Evolutionary conservation across 1,140 invertebrate genomes (phyloP).

Genomic region (Papilio polyxenes): DNA sequence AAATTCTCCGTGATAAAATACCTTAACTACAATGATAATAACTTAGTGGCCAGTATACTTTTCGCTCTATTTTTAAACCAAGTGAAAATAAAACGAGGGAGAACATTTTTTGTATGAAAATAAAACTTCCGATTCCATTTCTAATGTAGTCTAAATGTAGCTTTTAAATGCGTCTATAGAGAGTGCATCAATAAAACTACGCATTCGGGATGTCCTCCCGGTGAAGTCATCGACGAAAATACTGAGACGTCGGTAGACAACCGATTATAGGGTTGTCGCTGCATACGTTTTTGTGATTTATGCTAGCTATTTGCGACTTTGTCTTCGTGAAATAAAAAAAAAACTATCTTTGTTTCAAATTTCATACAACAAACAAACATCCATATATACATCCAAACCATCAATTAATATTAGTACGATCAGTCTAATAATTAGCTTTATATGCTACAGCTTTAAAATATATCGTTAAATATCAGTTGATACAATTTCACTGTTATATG

Average conservation of each 20-base stretch:
- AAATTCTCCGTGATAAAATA: background rate
- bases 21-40: background rate
- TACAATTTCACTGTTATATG: background rate
- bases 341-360: too few species aligned
- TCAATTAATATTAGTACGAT: too few species aligned
- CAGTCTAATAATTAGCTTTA: too few species aligned
- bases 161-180: conserved; percentile 20
- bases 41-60: background rate
- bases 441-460: too few species aligned
- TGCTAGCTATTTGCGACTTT: background rate
- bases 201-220: conserved; percentile 34
- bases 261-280: conserved; percentile 45
- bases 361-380: too few species aligned
- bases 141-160: conserved; percentile 27
- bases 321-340: too few species aligned
- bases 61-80: conserved; percentile 14
- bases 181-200: conserved; percentile 5
- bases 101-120: background rate
- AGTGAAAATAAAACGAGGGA: conserved; percentile 13
- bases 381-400: too few species aligned
- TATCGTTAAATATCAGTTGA: too few species aligned
- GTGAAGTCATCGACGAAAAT: conserved; percentile 72
- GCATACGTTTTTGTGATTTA: background rate
- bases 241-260: conserved; percentile 41
- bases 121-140: background rate